Conservation (phyloP, 2,888 invertebrate species). For the Trissoscelio sp. region DNA sequence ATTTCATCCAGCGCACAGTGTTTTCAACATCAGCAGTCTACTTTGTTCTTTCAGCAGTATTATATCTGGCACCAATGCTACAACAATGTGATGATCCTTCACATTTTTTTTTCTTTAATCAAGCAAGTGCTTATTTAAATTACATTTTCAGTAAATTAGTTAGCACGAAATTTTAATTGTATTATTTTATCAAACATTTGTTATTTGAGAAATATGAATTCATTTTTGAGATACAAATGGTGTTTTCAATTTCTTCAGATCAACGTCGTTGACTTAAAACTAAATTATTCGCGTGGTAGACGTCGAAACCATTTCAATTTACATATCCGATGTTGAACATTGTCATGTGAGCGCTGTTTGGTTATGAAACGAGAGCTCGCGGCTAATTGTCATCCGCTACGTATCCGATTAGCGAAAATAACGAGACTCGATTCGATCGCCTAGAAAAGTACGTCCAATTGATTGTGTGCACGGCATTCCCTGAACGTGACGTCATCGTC, state of each 20-base stretch:
- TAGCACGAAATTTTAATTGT: too few species aligned
- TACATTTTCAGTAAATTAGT: too few species aligned
- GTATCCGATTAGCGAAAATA: slow-evolving; percentile 12
- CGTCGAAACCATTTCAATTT: slow-evolving; percentile 31
- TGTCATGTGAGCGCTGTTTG: not conserved
- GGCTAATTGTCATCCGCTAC: not conserved
- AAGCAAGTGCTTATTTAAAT: too few species aligned
- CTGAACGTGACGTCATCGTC: not conserved
- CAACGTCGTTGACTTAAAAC: slow-evolving; percentile 10
- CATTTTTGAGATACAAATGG: too few species aligned
- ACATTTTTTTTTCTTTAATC: too few species aligned
- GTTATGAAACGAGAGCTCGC: not conserved
- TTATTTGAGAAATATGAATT: too few species aligned
- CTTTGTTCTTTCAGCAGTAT: slow-evolving; percentile 1
- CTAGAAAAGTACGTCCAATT: not conserved
- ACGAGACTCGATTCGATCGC: slow-evolving; percentile 3
- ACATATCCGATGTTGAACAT: not conserved
- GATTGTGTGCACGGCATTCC: not conserved
- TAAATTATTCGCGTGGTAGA: slow-evolving; percentile 26
- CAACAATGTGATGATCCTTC: too few species aligned
- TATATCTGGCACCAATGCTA: not conserved
- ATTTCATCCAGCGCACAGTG: slow-evolving; percentile 25
- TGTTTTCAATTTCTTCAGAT: not conserved
- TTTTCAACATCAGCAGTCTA: slow-evolving; percentile 31
- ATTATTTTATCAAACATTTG: too few species aligned